Evolutionary conservation across 53 echinoderm and acorn worm genomes (phyloP).

Genomic region (Henricia sp.): DNA sequence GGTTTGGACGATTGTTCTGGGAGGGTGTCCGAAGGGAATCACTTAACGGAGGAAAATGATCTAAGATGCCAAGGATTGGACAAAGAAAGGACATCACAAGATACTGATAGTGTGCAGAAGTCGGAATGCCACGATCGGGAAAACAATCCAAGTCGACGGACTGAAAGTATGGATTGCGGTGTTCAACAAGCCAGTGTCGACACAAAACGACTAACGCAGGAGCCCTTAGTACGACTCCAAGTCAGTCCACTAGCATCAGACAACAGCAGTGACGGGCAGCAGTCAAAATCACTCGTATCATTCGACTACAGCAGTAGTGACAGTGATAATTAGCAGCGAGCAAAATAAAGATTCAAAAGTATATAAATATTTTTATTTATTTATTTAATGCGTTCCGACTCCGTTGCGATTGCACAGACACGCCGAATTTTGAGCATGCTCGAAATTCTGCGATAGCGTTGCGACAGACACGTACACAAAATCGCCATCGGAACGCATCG

Average conservation of each 20-base stretch:
- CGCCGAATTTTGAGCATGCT: no score
- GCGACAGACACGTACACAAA: no score
- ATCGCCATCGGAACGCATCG: no score
- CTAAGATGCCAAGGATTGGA: not conserved
- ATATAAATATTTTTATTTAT: no score
- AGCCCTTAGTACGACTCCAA: not conserved
- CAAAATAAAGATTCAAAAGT: no score
- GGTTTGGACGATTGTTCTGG: not conserved
- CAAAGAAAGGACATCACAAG: not conserved
- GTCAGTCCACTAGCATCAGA: not conserved
- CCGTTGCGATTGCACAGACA: no score
- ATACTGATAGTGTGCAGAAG: not conserved
- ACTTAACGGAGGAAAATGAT: not conserved
- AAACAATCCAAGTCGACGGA: not conserved
- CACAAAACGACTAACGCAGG: not conserved
- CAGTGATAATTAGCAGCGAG: constrained; percentile 63
- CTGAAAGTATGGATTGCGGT: not conserved
- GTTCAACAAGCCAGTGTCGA: not conserved
- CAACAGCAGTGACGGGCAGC: not conserved
- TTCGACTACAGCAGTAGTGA: constrained; percentile 85
- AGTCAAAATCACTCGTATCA: constrained; percentile 52
- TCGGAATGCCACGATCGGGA: no score
- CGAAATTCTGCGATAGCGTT: no score
- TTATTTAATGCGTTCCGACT: no score
- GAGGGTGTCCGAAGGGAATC: not conserved